Evolutionary conservation across 2,113 vertebrate genomes (phyloP).

Genomic region (Balaenoptera acutorostrata): DNA sequence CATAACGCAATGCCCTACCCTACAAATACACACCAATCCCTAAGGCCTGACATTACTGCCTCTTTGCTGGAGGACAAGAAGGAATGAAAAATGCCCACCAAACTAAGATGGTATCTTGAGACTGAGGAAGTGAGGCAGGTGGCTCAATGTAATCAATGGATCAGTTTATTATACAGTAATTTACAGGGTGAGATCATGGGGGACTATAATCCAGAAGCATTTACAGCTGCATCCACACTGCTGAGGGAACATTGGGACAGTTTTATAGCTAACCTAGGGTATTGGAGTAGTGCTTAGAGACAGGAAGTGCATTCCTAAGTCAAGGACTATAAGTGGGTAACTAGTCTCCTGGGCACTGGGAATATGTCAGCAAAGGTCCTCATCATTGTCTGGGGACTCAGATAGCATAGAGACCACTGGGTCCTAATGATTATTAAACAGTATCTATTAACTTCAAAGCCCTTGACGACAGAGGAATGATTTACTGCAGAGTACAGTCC

Average conservation of each 20-base stretch:
- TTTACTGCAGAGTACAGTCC: neutral
- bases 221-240: too few relatives aligned
- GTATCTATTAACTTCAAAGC: neutral
- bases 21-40: neutral
- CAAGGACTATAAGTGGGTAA: neutral
- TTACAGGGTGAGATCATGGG: neutral
- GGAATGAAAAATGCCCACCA: neutral
- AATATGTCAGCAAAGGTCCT: neutral
- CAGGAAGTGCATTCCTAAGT: neutral
- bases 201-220: neutral
- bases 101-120: neutral
- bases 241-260: neutral
- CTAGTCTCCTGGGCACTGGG: neutral
- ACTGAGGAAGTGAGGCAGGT: neutral
- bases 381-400: neutral
- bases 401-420: neutral
- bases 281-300: neutral
- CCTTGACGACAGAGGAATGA: neutral
- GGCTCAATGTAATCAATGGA: neutral
- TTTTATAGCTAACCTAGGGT: neutral
- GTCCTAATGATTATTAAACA: neutral
- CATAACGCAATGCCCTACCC: neutral
- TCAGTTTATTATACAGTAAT: neutral
- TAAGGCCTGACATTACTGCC: neutral
- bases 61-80: neutral